Conservation (phyloP, 2,113 vertebrate species). For the Hippocampus guttulatus region DNA sequence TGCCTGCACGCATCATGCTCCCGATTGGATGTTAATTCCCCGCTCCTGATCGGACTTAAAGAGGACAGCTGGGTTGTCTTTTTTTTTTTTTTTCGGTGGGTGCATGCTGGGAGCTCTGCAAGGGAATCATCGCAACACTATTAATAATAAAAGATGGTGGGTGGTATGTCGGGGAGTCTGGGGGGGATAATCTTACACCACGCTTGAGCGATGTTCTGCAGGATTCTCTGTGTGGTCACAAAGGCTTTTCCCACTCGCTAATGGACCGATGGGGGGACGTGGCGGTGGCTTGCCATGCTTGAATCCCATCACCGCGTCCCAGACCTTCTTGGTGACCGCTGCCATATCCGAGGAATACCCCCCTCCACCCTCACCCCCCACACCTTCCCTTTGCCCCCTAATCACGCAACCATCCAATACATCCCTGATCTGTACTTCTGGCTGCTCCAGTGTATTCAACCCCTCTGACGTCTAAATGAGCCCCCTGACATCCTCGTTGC, state of each 20-base stretch:
- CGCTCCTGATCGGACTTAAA: constrained; percentile 21
- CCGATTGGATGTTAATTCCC: constrained; percentile 51
- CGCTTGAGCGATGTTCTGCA: constrained; percentile 57
- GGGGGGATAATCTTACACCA: constrained; percentile 40
- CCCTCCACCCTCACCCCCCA: constrained; percentile 17
- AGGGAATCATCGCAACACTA: constrained; percentile 37
- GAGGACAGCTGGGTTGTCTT: constrained; percentile 27
- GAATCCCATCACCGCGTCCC: constrained; percentile 63
- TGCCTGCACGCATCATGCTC: constrained; percentile 47
- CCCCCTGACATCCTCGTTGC: constrained; percentile 56
- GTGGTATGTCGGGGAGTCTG: constrained; percentile 5
- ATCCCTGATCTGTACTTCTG: constrained; percentile 37
- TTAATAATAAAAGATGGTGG: constrained; percentile 7
- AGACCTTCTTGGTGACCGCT: constrained; percentile 52
- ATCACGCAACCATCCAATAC: not conserved
- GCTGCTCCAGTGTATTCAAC: constrained; percentile 62
- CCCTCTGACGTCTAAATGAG: constrained; percentile 73
- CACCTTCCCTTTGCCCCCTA: constrained; percentile 46
- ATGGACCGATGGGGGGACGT: constrained; percentile 63
- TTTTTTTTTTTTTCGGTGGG: constrained; percentile 42
- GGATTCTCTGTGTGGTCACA: constrained; percentile 55
- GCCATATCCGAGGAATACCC: constrained; percentile 37
- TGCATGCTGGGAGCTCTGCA: constrained; percentile 37
- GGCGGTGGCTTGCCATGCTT: constrained; percentile 57
- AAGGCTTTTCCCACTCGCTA: constrained; percentile 39